A percentile compares a stretch with the other conserved stretches of the same genome.
Evolutionary conservation across 2,888 invertebrate species (phyloP).

Genomic region (Epirrhoe tristata): DNA sequence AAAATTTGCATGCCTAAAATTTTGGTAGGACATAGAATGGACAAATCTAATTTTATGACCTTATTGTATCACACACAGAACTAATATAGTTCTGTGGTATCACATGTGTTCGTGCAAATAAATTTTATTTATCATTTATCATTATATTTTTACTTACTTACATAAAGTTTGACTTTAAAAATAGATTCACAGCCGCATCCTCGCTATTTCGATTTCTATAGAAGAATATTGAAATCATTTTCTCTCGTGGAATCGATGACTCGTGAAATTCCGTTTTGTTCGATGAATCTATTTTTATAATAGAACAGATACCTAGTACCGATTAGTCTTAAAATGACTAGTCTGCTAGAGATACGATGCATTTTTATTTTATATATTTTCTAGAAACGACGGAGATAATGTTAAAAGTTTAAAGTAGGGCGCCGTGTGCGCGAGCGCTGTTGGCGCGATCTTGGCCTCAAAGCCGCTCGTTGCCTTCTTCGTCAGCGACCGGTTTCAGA

Average conservation of each 20-base stretch:
- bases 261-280: slow-evolving; percentile 42
- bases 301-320: neutral
- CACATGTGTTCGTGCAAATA: no score
- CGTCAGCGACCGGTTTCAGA: slow-evolving; percentile 78
- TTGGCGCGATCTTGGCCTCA: slow-evolving; percentile 73
- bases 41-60: no score
- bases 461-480: slow-evolving; percentile 79
- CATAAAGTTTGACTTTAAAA: slow-evolving; percentile 19
- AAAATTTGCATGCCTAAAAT: no score
- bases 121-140: no score
- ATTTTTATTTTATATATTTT: slow-evolving; percentile 6
- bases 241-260: slow-evolving; percentile 40
- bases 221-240: slow-evolving; percentile 22
- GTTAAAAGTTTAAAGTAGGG: slow-evolving; percentile 65
- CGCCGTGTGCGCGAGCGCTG: slow-evolving; percentile 45
- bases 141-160: no score
- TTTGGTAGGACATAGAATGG: no score
- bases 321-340: neutral
- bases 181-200: slow-evolving; percentile 7
- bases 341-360: neutral
- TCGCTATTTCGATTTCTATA: slow-evolving; percentile 5
- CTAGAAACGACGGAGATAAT: slow-evolving; percentile 47
- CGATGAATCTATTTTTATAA: slow-evolving; percentile 24
- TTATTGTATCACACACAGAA: no score
- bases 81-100: no score